Percentiles rank a stretch among this genome's conserved stretches.
phyloP scores from a whole-genome alignment of 2,888 invertebrate species.

The Tetanocera ferruginea region DNA sequence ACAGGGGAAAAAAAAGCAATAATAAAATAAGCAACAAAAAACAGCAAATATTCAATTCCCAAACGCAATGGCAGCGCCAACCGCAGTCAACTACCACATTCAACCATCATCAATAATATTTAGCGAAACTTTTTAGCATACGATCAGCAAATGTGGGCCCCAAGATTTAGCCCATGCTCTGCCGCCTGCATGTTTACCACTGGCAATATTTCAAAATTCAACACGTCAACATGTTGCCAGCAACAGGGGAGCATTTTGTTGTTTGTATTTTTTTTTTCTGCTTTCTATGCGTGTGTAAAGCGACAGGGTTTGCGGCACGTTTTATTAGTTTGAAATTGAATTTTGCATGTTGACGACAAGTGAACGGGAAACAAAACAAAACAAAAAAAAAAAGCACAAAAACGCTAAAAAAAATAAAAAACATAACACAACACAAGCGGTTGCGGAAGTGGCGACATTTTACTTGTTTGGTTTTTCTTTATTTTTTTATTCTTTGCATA shows the following conservation, averaged over 20 bases:
- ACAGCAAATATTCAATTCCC: background rate
- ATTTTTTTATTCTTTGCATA: background rate
- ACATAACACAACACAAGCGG: background rate
- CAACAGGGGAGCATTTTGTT: background rate
- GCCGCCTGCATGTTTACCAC: background rate
- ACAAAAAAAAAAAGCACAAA: background rate
- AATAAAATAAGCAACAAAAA: background rate
- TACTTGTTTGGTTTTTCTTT: background rate
- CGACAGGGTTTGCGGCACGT: background rate
- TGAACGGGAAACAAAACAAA: background rate
- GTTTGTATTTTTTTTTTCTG: background rate
- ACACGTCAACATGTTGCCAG: conserved; percentile 27
- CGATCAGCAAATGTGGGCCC: background rate
- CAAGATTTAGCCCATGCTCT: background rate
- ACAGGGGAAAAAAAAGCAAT: background rate
- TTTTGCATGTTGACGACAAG: background rate
- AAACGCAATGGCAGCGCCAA: background rate
- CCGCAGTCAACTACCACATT: background rate
- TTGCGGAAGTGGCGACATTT: conserved; percentile 16
- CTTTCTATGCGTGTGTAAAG: background rate
- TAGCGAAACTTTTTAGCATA: background rate
- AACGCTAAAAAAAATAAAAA: background rate
- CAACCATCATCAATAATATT: background rate
- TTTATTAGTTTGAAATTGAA: conserved; percentile 36
- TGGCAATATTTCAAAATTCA: conserved; percentile 30